Conservation (phyloP, 2,888 invertebrate species). For the Onchidella celtica region DNA sequence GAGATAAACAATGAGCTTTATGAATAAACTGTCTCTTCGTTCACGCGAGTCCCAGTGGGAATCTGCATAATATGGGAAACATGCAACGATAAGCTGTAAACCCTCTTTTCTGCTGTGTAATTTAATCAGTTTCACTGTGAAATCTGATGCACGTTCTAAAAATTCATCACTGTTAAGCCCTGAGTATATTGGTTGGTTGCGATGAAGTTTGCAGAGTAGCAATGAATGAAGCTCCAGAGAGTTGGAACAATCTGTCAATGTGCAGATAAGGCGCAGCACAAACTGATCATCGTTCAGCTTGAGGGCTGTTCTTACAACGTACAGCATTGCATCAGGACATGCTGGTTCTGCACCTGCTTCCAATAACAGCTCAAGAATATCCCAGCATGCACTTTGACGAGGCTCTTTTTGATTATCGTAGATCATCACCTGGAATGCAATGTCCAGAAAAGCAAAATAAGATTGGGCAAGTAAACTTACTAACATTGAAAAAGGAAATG, state of each 20-base stretch:
- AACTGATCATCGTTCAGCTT: conserved; percentile 66
- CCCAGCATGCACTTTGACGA: conserved; percentile 68
- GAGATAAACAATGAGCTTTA: conserved; percentile 64
- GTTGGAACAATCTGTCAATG: conserved; percentile 58
- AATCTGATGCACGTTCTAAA: conserved; percentile 61
- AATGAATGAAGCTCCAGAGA: conserved; percentile 65
- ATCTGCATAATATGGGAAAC: conserved; percentile 68
- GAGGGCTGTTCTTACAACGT: conserved; percentile 68
- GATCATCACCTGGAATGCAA: conserved; percentile 58
- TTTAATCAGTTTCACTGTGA: conserved; percentile 67
- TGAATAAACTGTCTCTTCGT: conserved; percentile 56
- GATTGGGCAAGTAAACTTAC: no score
- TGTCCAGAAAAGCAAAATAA: no score
- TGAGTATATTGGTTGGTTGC: conserved; percentile 69
- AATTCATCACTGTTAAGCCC: conserved; percentile 63
- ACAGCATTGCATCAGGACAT: conserved; percentile 72
- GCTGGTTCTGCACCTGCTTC: conserved; percentile 66
- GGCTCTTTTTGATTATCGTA: conserved; percentile 69
- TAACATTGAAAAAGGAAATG: no score
- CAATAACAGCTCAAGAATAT: conserved; percentile 65
- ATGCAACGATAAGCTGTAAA: conserved; percentile 59
- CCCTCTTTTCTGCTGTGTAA: conserved; percentile 50
- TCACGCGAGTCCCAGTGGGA: conserved; percentile 66
- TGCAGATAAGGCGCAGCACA: conserved; percentile 62
- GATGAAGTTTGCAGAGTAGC: conserved; percentile 66